Evolutionary conservation across 2,888 invertebrate species (phyloP).

Genomic region (Apamea anceps): DNA sequence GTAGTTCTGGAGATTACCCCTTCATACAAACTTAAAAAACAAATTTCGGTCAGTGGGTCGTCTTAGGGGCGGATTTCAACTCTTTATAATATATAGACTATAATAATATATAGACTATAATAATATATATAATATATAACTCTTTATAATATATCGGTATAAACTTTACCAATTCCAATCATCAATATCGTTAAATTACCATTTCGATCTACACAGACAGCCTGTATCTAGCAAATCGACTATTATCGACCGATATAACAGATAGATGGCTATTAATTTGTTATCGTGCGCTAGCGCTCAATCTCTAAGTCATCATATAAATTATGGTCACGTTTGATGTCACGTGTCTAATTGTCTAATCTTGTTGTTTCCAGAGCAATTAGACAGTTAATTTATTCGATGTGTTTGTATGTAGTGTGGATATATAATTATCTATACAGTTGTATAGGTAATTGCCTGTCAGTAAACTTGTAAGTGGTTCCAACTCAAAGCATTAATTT

Average conservation of each 20-base stretch:
- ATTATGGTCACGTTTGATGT: constrained; percentile 28
- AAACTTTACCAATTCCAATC: not conserved
- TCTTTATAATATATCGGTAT: no score
- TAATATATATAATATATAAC: no score
- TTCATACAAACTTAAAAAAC: no score
- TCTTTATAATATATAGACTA: no score
- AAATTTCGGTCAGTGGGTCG: no score
- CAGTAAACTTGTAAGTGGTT: not conserved
- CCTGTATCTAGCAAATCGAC: constrained; percentile 8
- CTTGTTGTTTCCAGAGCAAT: constrained; percentile 15
- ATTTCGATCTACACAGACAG: not conserved
- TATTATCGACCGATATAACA: constrained; percentile 5
- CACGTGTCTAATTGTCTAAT: constrained; percentile 21
- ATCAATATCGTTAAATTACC: not conserved
- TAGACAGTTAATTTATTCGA: not conserved
- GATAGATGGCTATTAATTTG: constrained; percentile 32
- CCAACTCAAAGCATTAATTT: not conserved
- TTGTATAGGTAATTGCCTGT: not conserved
- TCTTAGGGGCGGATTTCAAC: no score
- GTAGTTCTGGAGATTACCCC: no score
- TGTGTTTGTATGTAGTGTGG: not conserved
- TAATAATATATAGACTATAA: no score
- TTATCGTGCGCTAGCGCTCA: constrained; percentile 36
- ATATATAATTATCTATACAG: not conserved
- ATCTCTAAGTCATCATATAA: constrained; percentile 36